These are phyloP conservation scores for Craterocephalus amniculus DNA, from an alignment of 2,797 vertebrate species.

Conservation along the genomic window DNA sequence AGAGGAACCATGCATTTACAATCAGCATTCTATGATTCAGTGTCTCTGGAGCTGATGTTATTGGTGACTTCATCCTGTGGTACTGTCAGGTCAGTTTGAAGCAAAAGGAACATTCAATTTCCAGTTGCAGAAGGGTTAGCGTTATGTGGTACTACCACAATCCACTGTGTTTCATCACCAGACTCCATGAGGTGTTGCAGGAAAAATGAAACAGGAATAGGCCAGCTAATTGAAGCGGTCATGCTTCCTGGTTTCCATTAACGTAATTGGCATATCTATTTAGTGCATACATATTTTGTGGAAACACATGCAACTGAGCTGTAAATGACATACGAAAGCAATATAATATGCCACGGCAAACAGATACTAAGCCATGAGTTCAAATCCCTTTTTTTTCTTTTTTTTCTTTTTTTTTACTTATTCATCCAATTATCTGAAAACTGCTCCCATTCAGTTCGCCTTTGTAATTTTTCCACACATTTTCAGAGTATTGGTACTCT, in stretches of 20 bases:
- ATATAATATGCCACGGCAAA: slow-evolving; percentile 38
- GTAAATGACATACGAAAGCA: slow-evolving; percentile 71
- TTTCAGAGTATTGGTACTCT: background rate
- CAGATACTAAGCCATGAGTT: slow-evolving; percentile 33
- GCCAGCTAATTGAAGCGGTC: slow-evolving; percentile 76
- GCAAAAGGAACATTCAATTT: slow-evolving; percentile 60
- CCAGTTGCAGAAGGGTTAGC: slow-evolving; percentile 38
- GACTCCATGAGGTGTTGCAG: slow-evolving; percentile 72
- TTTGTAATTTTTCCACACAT: background rate
- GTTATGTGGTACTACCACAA: slow-evolving; percentile 35
- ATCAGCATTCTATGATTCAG: slow-evolving; percentile 56
- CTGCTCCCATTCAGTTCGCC: slow-evolving; percentile 7
- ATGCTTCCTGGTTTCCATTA: slow-evolving; percentile 76
- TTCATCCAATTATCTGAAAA: slow-evolving; percentile 28
- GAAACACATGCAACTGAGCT: slow-evolving; percentile 72
- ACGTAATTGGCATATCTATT: slow-evolving; percentile 81
- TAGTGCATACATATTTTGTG: slow-evolving; percentile 75
- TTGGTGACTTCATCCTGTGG: slow-evolving; percentile 46
- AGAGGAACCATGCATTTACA: slow-evolving; percentile 49
- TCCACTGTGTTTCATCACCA: slow-evolving; percentile 60
- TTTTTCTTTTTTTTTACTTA: slow-evolving; percentile 14
- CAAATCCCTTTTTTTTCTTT: slow-evolving; percentile 14
- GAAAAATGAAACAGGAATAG: slow-evolving; percentile 68
- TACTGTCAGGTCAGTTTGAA: slow-evolving; percentile 56
- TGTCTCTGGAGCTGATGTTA: slow-evolving; percentile 41